Evolutionary conservation across 2,113 vertebrate genomes (phyloP).

Genomic region (Stigmatopora argus): DNA sequence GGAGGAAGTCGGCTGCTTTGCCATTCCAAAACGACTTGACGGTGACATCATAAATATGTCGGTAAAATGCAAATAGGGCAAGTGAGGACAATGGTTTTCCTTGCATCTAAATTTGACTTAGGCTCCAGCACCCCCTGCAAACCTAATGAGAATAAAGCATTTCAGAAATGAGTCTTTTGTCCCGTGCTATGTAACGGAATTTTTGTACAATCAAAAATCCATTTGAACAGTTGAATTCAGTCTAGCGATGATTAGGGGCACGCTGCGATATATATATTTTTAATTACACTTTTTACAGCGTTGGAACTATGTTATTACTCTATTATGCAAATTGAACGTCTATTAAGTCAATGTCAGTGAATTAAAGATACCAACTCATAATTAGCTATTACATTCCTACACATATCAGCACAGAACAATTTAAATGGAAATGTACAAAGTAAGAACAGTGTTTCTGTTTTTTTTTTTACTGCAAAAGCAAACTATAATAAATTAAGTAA

Average conservation of each 20-base stretch:
- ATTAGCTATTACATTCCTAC: background rate
- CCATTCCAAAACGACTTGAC: constrained; percentile 22
- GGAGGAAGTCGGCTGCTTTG: background rate
- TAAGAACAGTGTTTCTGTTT: constrained; percentile 18
- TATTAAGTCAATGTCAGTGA: too few relatives aligned
- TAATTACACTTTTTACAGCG: too few relatives aligned
- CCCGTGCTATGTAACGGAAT: too few relatives aligned
- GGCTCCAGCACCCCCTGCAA: too few relatives aligned
- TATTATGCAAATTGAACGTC: too few relatives aligned
- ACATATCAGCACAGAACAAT: constrained; percentile 19
- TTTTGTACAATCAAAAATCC: too few relatives aligned
- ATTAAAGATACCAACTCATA: too few relatives aligned
- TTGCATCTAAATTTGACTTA: background rate
- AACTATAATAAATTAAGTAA: constrained; percentile 26
- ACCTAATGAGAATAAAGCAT: background rate
- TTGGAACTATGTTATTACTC: too few relatives aligned
- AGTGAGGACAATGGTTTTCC: background rate
- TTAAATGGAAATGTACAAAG: constrained; percentile 49
- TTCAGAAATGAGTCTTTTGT: background rate
- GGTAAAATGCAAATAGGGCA: background rate
- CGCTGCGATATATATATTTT: too few relatives aligned
- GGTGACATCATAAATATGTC: constrained; percentile 39
- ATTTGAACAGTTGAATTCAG: too few relatives aligned
- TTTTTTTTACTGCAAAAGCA: constrained; percentile 23
- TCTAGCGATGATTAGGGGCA: too few relatives aligned